phyloP scores from a whole-genome alignment of 2,113 vertebrate genomes.

The Rhynchopsitta pachyrhyncha region DNA sequence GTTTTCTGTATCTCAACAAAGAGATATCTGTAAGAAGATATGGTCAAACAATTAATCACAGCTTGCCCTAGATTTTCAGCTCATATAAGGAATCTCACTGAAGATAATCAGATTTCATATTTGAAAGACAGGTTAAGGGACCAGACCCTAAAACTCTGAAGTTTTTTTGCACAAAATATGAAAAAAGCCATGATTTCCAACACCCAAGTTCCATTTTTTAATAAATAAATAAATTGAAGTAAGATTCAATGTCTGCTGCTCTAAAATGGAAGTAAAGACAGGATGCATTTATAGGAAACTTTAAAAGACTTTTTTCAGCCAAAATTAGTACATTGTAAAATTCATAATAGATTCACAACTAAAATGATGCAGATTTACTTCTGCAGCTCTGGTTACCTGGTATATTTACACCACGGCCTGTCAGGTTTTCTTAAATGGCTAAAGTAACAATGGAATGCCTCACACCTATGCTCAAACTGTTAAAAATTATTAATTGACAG shows the following conservation, averaged over 20 bases:
- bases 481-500: background rate
- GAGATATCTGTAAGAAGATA: background rate
- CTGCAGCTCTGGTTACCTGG: background rate
- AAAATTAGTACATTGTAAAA: background rate
- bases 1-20: background rate
- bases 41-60: background rate
- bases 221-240: background rate
- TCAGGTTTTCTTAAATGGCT: background rate
- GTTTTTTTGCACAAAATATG: background rate
- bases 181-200: background rate
- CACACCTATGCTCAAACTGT: background rate
- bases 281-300: background rate
- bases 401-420: background rate
- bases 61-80: background rate
- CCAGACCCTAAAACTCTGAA: background rate
- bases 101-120: background rate
- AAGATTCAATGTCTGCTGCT: background rate
- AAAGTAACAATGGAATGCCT: background rate
- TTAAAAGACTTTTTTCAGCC: background rate
- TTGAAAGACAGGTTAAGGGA: background rate
- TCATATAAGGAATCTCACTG: background rate
- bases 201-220: background rate
- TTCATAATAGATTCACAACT: background rate
- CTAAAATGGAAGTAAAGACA: background rate
- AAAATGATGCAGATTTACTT: background rate